A percentile compares a stretch with the other conserved stretches of the same genome.
These are phyloP conservation scores for Scomber japonicus DNA, from an alignment of 2,113 vertebrate species.

Conservation along the genomic window DNA sequence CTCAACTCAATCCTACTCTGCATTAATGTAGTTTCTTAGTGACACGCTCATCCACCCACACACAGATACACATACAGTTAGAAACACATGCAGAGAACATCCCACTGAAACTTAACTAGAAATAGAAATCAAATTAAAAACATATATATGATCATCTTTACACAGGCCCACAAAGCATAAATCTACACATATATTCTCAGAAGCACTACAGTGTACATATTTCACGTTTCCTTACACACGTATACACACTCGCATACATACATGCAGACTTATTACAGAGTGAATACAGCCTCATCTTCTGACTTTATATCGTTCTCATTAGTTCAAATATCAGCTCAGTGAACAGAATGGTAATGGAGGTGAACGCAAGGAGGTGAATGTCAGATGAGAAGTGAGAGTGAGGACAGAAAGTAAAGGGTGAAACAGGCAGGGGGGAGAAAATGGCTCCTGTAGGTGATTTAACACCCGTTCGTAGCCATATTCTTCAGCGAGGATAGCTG, in stretches of 20 bases:
- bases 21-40: background rate
- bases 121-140: background rate
- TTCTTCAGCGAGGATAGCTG: background rate
- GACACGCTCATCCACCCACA: background rate
- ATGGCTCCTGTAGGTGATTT: constrained; percentile 24
- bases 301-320: constrained; percentile 73
- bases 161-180: constrained; percentile 1
- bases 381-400: constrained; percentile 53
- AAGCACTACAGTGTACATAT: background rate
- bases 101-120: constrained; percentile 1
- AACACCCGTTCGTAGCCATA: constrained; percentile 28
- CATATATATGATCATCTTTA: constrained; percentile 29
- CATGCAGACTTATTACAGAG: constrained; percentile 55
- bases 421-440: constrained; percentile 3
- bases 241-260: constrained; percentile 5
- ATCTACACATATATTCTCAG: background rate
- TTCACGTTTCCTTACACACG: too few relatives aligned
- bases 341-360: constrained; percentile 62
- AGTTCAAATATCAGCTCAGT: constrained; percentile 71
- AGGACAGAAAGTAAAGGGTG: constrained; percentile 35
- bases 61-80: background rate
- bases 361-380: constrained; percentile 55
- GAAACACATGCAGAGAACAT: background rate
- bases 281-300: constrained; percentile 56
- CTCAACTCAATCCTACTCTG: background rate